Base-by-base conservation (phyloP, 2,888 invertebrate genomes). In the Cephus rjabovi region DNA sequence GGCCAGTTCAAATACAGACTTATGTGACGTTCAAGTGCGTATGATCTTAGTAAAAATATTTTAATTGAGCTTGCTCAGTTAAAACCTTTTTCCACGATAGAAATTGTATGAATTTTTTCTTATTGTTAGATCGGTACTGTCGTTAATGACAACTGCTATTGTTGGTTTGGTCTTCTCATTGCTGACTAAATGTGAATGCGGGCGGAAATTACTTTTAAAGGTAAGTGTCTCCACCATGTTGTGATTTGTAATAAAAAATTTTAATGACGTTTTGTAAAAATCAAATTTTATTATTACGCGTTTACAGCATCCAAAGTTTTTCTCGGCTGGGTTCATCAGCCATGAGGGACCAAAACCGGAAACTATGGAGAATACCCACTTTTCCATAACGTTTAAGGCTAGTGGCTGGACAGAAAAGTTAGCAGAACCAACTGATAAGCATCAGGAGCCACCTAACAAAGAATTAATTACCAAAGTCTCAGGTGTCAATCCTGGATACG, bases 401-500 rank as follows among this genome's bases (percentile, higher is more conserved):
- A 92, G 93, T 81, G 98, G 98, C 0, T 98, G 98, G 97, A 92
- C 93, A 2, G 93, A 95, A 68, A 94, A 93, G 76, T 90, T 94
- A 74, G 86, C 92, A 0, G 94, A 94, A 80, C 92, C 93, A 56
- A 92, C 93, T 34, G 94, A 94, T 79, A 90, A 93, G 77, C 94
- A 94, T 85, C 87, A 91, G 3, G 93, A 93, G 0, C 92, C 93
- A 23, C 95, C 96, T 0, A 93, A 94, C 77, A 95, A 95, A 88
- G 93, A 92, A 75, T 90, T 97, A 71, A 93, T 94, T 69, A 95
- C 94, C 0, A 94, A 93, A 92, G 96, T 97, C 23, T 90, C 92
- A 31, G 95, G 95, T 0, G 87, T 82, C 77, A 96, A 97, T 92
- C 95, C 96, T 3, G 98, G 96, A 30, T 98, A 98, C 93, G 96